Conservation (phyloP, 2,888 invertebrate genomes). For the Phaonia tiefii region DNA sequence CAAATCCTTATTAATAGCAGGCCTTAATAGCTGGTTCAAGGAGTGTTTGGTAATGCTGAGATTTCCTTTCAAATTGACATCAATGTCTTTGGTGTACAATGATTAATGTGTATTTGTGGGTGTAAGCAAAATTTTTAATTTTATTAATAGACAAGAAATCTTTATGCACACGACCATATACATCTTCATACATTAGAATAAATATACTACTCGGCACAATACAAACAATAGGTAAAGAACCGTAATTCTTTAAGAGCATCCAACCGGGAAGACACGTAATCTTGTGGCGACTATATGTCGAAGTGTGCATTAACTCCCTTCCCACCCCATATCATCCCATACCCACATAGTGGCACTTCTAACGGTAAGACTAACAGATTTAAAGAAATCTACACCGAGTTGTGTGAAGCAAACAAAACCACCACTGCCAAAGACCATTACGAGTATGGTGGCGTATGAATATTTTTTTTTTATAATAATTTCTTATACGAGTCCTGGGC, state of each 20-base stretch:
- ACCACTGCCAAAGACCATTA: not conserved
- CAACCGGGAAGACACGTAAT: conserved; percentile 3
- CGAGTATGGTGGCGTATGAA: conserved; percentile 23
- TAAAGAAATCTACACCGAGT: not conserved
- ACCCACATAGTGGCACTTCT: too few relatives aligned
- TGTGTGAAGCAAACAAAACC: not conserved
- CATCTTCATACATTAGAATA: too few relatives aligned
- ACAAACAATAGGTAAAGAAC: not conserved
- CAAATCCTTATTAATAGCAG: too few relatives aligned
- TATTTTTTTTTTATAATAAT: conserved; percentile 25
- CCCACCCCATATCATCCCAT: too few relatives aligned
- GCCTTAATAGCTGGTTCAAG: not conserved
- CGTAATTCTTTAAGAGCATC: not conserved
- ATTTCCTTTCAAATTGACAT: not conserved
- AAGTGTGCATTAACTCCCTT: not conserved
- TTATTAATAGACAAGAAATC: not conserved
- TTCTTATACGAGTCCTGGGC: not conserved
- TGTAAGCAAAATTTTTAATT: conserved; percentile 12
- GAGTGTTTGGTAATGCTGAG: not conserved
- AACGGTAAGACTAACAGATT: not conserved
- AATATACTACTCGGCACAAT: not conserved
- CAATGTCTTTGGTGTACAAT: not conserved
- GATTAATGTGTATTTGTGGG: not conserved
- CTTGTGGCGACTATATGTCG: not conserved
- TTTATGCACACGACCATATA: too few relatives aligned